A percentile compares a stretch with the other conserved stretches of the same genome.
These are phyloP conservation scores for Temnothorax longispinosus DNA, from an alignment of 1,140 invertebrate species.

Conservation along the genomic window DNA sequence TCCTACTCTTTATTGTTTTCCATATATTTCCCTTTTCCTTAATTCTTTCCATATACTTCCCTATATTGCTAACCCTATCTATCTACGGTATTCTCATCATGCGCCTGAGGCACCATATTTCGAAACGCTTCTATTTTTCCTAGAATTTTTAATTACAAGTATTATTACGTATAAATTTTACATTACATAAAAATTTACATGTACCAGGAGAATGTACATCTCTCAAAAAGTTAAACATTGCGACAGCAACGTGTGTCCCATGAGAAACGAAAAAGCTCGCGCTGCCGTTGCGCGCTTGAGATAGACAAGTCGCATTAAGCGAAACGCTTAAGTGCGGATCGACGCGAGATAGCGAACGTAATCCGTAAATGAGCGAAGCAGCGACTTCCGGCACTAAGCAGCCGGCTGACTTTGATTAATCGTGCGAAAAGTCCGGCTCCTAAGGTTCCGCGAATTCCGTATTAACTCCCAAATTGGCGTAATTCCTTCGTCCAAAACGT, in stretches of 20 bases:
- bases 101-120: no score
- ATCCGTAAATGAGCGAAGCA: conserved; percentile 54
- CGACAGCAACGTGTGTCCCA: not conserved
- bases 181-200: not conserved
- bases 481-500: conserved; percentile 30
- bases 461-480: conserved; percentile 33
- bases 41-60: no score
- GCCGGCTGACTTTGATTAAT: conserved; percentile 52
- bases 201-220: not conserved
- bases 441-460: conserved; percentile 10
- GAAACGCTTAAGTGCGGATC: conserved; percentile 33
- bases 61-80: no score
- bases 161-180: not conserved
- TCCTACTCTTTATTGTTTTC: no score
- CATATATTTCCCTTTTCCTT: no score
- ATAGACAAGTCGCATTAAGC: conserved; percentile 28
- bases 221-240: not conserved
- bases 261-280: not conserved
- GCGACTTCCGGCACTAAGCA: conserved; percentile 45
- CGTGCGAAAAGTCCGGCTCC: conserved; percentile 32
- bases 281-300: not conserved
- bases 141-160: not conserved
- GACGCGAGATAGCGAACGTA: conserved; percentile 44
- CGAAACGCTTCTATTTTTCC: no score
- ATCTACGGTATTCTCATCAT: no score